Percentiles rank a stretch among this genome's conserved stretches.
Conservation (phyloP, 2,797 vertebrate species). For the Caiman crocodilus region DNA sequence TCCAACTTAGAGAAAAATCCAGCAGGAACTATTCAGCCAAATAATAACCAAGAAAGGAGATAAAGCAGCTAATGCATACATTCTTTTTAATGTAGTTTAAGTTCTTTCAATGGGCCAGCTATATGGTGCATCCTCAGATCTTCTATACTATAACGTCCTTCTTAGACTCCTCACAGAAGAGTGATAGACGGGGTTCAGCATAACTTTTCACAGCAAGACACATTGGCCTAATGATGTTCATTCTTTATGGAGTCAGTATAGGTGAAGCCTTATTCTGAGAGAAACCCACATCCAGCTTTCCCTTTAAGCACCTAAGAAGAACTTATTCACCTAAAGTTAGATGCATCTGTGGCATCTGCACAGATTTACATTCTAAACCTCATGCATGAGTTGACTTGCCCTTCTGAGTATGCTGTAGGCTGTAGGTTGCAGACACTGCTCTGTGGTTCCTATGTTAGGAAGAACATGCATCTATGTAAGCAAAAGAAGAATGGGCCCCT, state of each 20-base stretch:
- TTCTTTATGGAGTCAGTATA: constrained; percentile 35
- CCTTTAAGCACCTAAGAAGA: too few relatives aligned
- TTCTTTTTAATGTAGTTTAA: not conserved
- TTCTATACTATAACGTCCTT: not conserved
- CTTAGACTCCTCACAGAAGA: constrained; percentile 61
- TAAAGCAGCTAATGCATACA: not conserved
- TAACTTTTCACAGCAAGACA: constrained; percentile 59
- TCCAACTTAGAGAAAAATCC: not conserved
- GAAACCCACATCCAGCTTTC: not conserved
- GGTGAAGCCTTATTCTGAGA: constrained; percentile 18
- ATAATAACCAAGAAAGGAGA: not conserved
- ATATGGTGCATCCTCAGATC: not conserved
- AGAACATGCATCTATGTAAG: too few relatives aligned
- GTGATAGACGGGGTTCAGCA: constrained; percentile 29
- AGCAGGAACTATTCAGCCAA: not conserved
- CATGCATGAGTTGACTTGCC: too few relatives aligned
- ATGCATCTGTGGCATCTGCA: too few relatives aligned
- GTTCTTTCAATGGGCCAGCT: not conserved
- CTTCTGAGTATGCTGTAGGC: too few relatives aligned
- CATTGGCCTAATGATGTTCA: constrained; percentile 66
- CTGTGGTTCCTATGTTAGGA: too few relatives aligned
- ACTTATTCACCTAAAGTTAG: too few relatives aligned
- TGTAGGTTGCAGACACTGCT: too few relatives aligned
- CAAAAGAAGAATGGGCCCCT: too few relatives aligned
- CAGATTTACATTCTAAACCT: too few relatives aligned